Evolutionary conservation across 1,140 invertebrate genomes (phyloP).

Genomic region (Drosophila nasuta): DNA sequence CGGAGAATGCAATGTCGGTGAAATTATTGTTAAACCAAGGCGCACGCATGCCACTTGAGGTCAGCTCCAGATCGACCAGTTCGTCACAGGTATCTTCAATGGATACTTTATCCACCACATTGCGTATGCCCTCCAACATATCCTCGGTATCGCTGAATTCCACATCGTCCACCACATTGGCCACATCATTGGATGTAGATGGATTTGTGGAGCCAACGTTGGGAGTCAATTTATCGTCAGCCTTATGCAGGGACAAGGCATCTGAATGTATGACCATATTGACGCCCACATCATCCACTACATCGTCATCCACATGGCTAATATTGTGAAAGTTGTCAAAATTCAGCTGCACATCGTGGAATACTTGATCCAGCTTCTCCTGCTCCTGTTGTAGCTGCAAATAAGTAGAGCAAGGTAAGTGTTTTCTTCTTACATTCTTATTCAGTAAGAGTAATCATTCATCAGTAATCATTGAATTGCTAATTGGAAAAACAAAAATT

Average conservation of each 20-base stretch:
- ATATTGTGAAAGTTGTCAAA: constrained; percentile 78
- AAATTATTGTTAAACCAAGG: constrained; percentile 82
- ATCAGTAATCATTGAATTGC: too few relatives aligned
- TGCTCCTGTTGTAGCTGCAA: constrained; percentile 77
- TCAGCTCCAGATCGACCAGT: constrained; percentile 73
- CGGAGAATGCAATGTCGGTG: constrained; percentile 68
- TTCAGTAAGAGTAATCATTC: too few relatives aligned
- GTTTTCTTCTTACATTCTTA: too few relatives aligned
- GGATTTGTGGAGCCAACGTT: constrained; percentile 24
- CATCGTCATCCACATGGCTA: constrained; percentile 54
- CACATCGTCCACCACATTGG: constrained; percentile 69
- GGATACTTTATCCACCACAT: constrained; percentile 87
- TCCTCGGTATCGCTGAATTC: constrained; percentile 94
- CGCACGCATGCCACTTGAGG: constrained; percentile 66
- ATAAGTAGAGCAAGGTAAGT: background rate
- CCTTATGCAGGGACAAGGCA: constrained; percentile 33
- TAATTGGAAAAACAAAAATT: too few relatives aligned
- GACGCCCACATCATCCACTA: constrained; percentile 60
- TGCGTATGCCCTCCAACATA: constrained; percentile 92
- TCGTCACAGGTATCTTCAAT: constrained; percentile 81
- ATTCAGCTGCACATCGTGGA: constrained; percentile 75
- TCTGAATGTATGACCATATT: constrained; percentile 68
- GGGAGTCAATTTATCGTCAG: constrained; percentile 46
- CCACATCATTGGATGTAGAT: constrained; percentile 26
- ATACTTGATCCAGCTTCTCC: constrained; percentile 79